A percentile compares a stretch with the other conserved stretches of the same genome.
Evolutionary conservation across 2,888 invertebrate species (phyloP).

Genomic region (Tetanocera ferruginea): DNA sequence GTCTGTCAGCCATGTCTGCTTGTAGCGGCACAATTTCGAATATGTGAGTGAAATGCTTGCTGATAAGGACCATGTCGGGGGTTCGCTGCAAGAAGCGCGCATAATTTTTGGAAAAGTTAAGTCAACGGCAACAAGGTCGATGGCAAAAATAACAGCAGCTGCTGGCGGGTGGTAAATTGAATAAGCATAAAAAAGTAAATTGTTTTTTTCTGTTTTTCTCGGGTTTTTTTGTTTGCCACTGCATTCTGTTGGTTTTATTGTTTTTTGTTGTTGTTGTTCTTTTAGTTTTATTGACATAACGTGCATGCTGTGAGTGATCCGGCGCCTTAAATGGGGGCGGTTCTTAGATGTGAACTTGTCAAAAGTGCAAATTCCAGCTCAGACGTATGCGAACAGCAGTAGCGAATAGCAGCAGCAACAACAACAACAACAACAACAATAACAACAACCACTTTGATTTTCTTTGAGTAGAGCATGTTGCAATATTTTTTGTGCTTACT

Average conservation of each 20-base stretch:
- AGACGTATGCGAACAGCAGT: constrained; percentile 49
- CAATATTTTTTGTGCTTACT: not conserved
- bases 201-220: constrained; percentile 39
- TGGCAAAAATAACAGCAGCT: constrained; percentile 39
- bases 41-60: not conserved
- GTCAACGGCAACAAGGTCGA: constrained; percentile 11
- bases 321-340: not conserved
- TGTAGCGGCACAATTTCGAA: constrained; percentile 34
- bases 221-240: constrained; percentile 13
- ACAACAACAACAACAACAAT: constrained; percentile 15
- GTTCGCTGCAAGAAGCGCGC: not conserved
- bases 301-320: constrained; percentile 46
- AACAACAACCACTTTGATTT: constrained; percentile 10
- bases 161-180: constrained; percentile 53
- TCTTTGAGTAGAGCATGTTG: constrained; percentile 3
- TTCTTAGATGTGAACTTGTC: constrained; percentile 55
- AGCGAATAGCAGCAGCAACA: constrained; percentile 18
- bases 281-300: constrained; percentile 54
- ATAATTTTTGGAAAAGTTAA: not conserved
- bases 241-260: not conserved
- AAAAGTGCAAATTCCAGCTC: constrained; percentile 65
- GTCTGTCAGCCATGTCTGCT: not conserved
- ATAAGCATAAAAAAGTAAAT: constrained; percentile 50
- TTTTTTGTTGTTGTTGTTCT: constrained; percentile 43
- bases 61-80: constrained; percentile 2